Evolutionary conservation across 1,140 invertebrate genomes (phyloP), one percentile per base, ranked within the genome.

Genomic region (Wasmannia auropunctata): DNA sequence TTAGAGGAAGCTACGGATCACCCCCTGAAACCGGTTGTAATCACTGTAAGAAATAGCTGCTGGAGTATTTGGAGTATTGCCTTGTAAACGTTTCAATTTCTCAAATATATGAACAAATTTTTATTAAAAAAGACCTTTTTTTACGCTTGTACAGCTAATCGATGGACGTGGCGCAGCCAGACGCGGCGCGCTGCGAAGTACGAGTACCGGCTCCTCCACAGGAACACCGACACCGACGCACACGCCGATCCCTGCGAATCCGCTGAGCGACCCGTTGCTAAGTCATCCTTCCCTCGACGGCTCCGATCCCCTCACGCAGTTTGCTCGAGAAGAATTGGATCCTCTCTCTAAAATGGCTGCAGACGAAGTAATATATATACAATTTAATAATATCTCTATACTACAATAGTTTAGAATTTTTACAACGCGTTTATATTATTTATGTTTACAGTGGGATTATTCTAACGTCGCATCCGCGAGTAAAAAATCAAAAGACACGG

Each of bases 261-360:
- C 96, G 40, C 92, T 97, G 5, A 94, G 94, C 79, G 95, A 92
- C 90, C 91, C 93, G 22, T 62, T 95, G n/a, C 75, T 91, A 5
- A 92, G 81, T 77, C 92, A 95, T 81, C 91, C 96, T 51, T 96
- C 96, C 67, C 91, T 97, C 8, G 97, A 97, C 92, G 97, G 97
- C 16, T 95, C 96, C n/a, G 97, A 98, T 95, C 97, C 97, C 2
- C 95, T 98, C 22, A 96, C 96, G 37, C 96, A 97, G 87, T 97
- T 97, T 95, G 96, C 96, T 4, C 95, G 95, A 86, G 96, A 97
- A 91, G 96, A 97, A 91, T 93, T 96, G 88, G 97, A 97, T 94
- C 97, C 97, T 34, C 94, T 97, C 46, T 96, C 96, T 25, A 96
- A 96, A 95, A 96, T 97, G 94, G 95, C 96, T 63, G 95, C 95